Percentiles rank a stretch among this genome's conserved stretches.
These are phyloP conservation scores for Callipepla californica DNA, from an alignment of 2,113 vertebrate species.

Conservation along the genomic window DNA sequence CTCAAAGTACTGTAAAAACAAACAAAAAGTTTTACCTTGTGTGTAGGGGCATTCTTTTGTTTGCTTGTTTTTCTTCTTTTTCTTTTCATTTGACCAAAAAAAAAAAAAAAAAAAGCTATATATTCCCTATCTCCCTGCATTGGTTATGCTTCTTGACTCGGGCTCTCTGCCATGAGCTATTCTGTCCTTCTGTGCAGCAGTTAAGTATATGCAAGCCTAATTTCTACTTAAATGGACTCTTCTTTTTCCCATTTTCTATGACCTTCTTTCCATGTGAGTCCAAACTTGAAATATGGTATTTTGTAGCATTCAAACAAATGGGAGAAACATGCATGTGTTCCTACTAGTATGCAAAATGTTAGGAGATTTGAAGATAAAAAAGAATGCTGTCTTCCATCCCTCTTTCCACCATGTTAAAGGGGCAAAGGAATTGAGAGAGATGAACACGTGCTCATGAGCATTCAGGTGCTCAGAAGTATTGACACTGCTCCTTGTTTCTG, in stretches of 20 bases:
- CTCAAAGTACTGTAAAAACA: neutral
- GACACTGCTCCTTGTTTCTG: neutral
- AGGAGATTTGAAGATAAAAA: neutral
- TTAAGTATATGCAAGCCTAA: neutral
- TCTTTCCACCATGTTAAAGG: neutral
- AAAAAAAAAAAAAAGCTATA: neutral
- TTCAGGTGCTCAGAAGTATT: neutral
- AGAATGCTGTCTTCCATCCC: neutral
- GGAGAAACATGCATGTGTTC: neutral
- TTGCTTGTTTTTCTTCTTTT: neutral
- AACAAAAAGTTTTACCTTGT: neutral
- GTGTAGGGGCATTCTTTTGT: neutral
- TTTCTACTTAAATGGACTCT: neutral
- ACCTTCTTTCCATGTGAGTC: neutral
- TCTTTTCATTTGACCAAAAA: no score
- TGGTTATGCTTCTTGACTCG: neutral
- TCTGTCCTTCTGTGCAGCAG: neutral
- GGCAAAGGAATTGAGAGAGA: neutral
- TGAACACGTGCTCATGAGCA: no score
- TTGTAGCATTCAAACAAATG: neutral
- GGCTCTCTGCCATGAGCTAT: neutral
- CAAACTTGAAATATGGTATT: neutral
- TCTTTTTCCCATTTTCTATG: neutral
- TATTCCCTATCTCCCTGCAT: neutral
- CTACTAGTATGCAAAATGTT: neutral